Base-by-base conservation (phyloP, 1,140 invertebrate genomes). In the Ylistrum balloti region DNA sequence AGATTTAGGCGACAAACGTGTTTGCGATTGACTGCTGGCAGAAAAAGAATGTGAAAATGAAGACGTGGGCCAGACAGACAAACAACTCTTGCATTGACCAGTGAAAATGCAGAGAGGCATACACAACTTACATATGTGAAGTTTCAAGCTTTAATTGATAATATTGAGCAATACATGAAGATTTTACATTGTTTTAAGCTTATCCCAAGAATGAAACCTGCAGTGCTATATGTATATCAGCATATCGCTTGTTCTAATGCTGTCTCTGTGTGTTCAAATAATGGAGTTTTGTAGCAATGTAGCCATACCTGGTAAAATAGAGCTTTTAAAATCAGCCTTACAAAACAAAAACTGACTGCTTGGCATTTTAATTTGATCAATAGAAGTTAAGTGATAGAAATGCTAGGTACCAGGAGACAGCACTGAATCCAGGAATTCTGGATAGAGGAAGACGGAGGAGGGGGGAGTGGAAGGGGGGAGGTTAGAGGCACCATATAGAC, bases 361-460 rank as follows among this genome's bases (percentile, higher is more conserved):
- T 74, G 56, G 11, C 56, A 74, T 74, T 74, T 74, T 74, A 74
- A 74, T 28, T 74, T 74, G 56, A 74, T 74, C 56, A 74, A 74
- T 74, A 74, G 28, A 74, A 0, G 56, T 74, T 74, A n/a, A n/a
- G 56, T 74, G n/a, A 74, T 5, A 38, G 35, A 38, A 38, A 74
- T 74, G 56, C 11, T 74, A 74, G n/a, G 56, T 74, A 28, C 17
- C 56, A 5, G 5, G 56, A 74, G 56, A 74, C 56, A n/a, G 56
- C 13, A 48, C 11, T 74, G 56, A 74, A 5, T 1, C 28, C 56
- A 17, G 56, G n/a, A 28, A 74, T 28, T n/a, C 56, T 28, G 56
- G 22, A 74, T 3, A 28, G 41, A 45, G 17, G 41, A 17, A 17
- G 17, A 45, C 41, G 17, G 41, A 7, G 5, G n/a, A n/a, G n/a